These are phyloP conservation scores for Otolemur crassicaudatus DNA, from an alignment of 2,797 vertebrate genomes.

Conservation along the genomic window DNA sequence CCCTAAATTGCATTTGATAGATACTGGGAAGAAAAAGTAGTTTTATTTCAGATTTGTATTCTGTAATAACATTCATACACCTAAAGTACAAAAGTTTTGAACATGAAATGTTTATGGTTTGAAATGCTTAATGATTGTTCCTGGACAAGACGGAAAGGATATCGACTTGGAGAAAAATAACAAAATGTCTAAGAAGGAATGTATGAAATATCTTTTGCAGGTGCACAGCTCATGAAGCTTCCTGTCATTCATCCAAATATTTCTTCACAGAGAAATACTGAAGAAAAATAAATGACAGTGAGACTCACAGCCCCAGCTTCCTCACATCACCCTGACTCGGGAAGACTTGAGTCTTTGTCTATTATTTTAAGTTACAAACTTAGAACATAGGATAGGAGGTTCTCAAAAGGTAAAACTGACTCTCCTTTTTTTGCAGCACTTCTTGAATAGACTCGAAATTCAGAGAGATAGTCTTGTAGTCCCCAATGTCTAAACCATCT, in stretches of 20 bases:
- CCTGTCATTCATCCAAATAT: constrained; percentile 70
- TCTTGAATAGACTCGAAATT: not conserved
- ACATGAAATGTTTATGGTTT: constrained; percentile 70
- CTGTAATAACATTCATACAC: constrained; percentile 29
- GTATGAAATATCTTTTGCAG: constrained; percentile 68
- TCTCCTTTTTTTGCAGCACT: not conserved
- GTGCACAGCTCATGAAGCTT: constrained; percentile 19
- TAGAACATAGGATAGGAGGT: not conserved
- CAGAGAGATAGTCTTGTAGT: not conserved
- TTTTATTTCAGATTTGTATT: constrained; percentile 38
- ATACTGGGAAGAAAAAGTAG: not conserved
- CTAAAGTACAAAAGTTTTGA: constrained; percentile 55
- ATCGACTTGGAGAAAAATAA: constrained; percentile 64
- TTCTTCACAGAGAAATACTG: constrained; percentile 44
- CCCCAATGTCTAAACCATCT: not conserved
- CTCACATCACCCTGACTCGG: not conserved
- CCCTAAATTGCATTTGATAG: not conserved
- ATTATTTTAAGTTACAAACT: not conserved
- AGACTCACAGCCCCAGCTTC: not conserved
- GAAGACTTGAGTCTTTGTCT: not conserved
- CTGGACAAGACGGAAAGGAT: constrained; percentile 61
- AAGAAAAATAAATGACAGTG: constrained; percentile 33
- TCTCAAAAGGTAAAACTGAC: not conserved
- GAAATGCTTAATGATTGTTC: constrained; percentile 69
- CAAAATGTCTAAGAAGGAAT: constrained; percentile 66